Evolutionary conservation across 2,113 vertebrate species (phyloP).

Genomic region (Sander vitreus): DNA sequence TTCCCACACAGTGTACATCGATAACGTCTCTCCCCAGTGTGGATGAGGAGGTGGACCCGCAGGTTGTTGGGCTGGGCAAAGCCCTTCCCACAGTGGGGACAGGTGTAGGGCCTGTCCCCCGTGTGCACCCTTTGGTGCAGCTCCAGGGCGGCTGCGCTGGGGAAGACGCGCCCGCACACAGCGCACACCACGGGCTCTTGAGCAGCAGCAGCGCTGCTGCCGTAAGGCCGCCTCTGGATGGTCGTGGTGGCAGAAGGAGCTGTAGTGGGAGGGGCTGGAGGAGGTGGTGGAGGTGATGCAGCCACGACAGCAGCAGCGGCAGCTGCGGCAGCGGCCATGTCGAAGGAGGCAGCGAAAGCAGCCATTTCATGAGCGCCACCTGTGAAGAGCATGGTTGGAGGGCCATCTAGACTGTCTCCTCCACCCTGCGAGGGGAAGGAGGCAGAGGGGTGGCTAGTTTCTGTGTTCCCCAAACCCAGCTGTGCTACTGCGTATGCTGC

Average conservation of each 20-base stretch:
- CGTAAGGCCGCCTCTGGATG: slow-evolving; percentile 51
- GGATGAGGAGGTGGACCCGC: slow-evolving; percentile 78
- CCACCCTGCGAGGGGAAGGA: slow-evolving; percentile 65
- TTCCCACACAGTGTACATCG: slow-evolving; percentile 77
- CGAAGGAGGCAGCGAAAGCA: slow-evolving; percentile 72
- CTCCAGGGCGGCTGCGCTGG: slow-evolving; percentile 56
- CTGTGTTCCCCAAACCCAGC: slow-evolving; percentile 65
- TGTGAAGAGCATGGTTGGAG: slow-evolving; percentile 70
- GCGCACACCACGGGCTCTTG: slow-evolving; percentile 61
- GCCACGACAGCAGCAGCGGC: background rate
- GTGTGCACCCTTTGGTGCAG: slow-evolving; percentile 73
- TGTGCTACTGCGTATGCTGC: slow-evolving; percentile 74
- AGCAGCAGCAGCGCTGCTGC: background rate
- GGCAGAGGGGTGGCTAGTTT: slow-evolving; percentile 57
- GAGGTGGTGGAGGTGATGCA: slow-evolving; percentile 31
- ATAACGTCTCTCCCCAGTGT: slow-evolving; percentile 77
- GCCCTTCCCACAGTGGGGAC: slow-evolving; percentile 78
- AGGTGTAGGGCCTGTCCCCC: slow-evolving; percentile 74
- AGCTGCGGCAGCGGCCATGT: slow-evolving; percentile 53
- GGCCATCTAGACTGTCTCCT: slow-evolving; percentile 60
- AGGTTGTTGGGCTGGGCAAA: slow-evolving; percentile 81
- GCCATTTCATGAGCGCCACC: slow-evolving; percentile 71
- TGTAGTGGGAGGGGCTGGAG: slow-evolving; percentile 3
- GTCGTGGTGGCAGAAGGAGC: slow-evolving; percentile 6
- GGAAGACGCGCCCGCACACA: slow-evolving; percentile 67